These are phyloP conservation scores for Cyanistes caeruleus DNA, from an alignment of 2,113 vertebrate species.

Conservation along the genomic window DNA sequence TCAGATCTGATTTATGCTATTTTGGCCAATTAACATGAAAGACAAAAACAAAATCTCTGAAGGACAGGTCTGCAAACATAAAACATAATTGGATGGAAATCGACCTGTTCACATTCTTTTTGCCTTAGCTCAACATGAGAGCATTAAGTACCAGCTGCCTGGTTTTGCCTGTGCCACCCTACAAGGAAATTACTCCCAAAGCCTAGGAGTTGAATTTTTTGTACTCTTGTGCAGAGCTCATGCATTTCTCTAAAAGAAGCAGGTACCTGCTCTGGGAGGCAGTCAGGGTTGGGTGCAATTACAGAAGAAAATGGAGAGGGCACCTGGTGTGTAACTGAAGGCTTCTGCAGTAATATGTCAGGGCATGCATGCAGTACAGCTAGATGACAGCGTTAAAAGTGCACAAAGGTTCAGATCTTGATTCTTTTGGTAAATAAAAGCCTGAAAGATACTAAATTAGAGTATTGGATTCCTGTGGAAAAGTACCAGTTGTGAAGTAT, in stretches of 20 bases:
- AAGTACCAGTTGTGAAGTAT: background rate
- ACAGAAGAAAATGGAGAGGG: background rate
- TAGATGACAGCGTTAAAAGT: background rate
- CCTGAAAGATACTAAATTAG: background rate
- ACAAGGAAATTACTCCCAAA: background rate
- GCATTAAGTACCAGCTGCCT: background rate
- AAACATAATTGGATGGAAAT: conserved; percentile 37
- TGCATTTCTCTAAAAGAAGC: background rate
- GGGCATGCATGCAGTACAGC: background rate
- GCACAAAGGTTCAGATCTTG: background rate
- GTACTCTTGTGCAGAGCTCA: background rate
- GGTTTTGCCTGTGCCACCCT: background rate
- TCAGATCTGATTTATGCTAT: conserved; percentile 28
- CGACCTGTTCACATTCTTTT: conserved; percentile 13
- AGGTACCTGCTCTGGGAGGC: background rate
- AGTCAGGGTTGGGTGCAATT: background rate
- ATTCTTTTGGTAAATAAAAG: background rate
- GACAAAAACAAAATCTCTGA: conserved; percentile 53
- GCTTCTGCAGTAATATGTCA: background rate
- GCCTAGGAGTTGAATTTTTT: background rate
- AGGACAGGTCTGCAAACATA: conserved; percentile 23
- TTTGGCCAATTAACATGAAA: conserved; percentile 58
- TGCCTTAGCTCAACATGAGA: background rate
- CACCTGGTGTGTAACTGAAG: background rate
- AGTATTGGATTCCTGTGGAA: background rate